A percentile compares a stretch with the other conserved stretches of the same genome.
These are phyloP conservation scores for Carcharodon carcharias DNA, from an alignment of 2,797 vertebrate genomes.

Conservation along the genomic window DNA sequence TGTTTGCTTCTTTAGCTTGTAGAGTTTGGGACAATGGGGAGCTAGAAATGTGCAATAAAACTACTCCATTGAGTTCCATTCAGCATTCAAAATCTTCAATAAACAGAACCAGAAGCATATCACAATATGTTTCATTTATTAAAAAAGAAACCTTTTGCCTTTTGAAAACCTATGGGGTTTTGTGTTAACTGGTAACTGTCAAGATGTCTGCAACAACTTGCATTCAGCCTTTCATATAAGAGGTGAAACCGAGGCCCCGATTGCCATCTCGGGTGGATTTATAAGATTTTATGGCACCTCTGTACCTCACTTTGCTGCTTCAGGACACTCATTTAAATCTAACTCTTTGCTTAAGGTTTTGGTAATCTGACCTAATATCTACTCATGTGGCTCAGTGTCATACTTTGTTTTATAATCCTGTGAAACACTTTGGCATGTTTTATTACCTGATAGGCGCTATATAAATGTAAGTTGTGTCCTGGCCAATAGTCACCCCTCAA, in stretches of 20 bases:
- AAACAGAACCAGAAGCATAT: background rate
- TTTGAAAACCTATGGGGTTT: background rate
- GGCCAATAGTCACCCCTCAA: background rate
- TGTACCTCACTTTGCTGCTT: background rate
- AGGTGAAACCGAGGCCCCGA: background rate
- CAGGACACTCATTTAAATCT: background rate
- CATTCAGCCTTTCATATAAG: background rate
- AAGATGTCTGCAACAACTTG: background rate
- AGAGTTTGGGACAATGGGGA: background rate
- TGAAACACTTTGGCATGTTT: background rate
- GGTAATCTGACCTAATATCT: too few relatives aligned
- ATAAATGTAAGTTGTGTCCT: background rate
- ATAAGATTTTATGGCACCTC: background rate
- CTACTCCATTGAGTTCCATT: background rate
- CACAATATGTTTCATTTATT: background rate
- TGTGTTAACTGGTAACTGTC: background rate
- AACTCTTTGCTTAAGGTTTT: too few relatives aligned
- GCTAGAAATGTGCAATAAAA: background rate
- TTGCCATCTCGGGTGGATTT: background rate
- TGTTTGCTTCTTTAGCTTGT: background rate
- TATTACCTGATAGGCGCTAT: background rate
- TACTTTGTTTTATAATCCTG: background rate
- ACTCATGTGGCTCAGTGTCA: background rate
- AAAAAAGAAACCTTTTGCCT: background rate
- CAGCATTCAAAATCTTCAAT: background rate